Evolutionary conservation across 2,888 invertebrate genomes (phyloP).

Genomic region (Lasioglossum marginatum): DNA sequence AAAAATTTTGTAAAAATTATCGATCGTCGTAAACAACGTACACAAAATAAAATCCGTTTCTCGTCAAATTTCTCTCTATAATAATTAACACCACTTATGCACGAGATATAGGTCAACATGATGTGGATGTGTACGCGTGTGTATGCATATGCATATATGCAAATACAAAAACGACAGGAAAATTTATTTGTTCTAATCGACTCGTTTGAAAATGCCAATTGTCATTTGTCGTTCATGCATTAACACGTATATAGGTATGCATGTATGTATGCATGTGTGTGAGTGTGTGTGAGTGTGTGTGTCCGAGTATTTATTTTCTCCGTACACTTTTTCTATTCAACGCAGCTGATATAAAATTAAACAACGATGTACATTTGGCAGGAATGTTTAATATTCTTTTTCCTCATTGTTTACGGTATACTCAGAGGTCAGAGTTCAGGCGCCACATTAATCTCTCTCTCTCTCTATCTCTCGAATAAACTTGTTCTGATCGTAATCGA

Average conservation of each 20-base stretch:
- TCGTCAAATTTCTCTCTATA: constrained; percentile 1
- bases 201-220: not conserved
- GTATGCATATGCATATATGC: not conserved
- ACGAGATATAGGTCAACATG: constrained; percentile 23
- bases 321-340: constrained; percentile 7
- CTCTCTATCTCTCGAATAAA: not conserved
- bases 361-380: constrained; percentile 46
- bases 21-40: constrained; percentile 15
- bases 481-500: not conserved
- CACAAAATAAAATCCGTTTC: constrained; percentile 27
- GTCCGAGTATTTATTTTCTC: constrained; percentile 23
- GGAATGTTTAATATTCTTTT: constrained; percentile 43
- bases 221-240: constrained; percentile 1
- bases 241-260: not conserved
- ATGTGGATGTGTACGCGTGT: not conserved
- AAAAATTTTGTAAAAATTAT: constrained; percentile 16
- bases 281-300: not conserved
- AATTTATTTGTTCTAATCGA: not conserved
- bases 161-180: constrained; percentile 25
- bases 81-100: constrained; percentile 31
- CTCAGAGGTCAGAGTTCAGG: constrained; percentile 21
- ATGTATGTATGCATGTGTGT: too few relatives aligned
- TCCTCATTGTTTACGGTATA: constrained; percentile 36
- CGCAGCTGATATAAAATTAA: constrained; percentile 46
- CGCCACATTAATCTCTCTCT: not conserved